Percentiles rank a stretch among this genome's conserved stretches.
These are phyloP conservation scores for Chloroclysta siterata DNA, from an alignment of 2,888 invertebrate genomes.

Conservation along the genomic window DNA sequence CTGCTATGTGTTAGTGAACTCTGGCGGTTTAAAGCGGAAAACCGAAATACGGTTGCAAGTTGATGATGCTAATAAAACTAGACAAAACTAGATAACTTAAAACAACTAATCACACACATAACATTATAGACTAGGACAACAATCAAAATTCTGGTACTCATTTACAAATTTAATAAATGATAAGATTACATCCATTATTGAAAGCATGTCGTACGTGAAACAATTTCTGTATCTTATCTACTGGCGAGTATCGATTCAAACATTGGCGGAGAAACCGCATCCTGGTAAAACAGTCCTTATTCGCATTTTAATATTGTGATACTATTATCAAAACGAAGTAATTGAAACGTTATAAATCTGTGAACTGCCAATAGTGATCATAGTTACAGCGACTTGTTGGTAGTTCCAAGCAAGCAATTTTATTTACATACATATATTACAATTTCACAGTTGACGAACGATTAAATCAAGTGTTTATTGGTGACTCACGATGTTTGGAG, in stretches of 20 bases:
- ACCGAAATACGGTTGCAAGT: background rate
- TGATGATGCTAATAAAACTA: background rate
- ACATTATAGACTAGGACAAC: constrained; percentile 8
- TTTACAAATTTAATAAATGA: constrained; percentile 59
- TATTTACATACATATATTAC: constrained; percentile 1
- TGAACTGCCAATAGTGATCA: constrained; percentile 5
- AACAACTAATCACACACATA: background rate
- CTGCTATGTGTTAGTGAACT: background rate
- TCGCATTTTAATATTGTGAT: constrained; percentile 43
- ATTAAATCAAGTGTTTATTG: constrained; percentile 18
- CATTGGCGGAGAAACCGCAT: constrained; percentile 58
- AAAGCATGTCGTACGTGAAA: constrained; percentile 52
- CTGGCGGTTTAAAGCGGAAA: background rate
- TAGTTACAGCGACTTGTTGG: too few relatives aligned
- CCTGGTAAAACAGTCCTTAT: constrained; percentile 50
- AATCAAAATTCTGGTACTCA: constrained; percentile 45
- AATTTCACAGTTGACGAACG: constrained; percentile 26
- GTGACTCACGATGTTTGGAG: constrained; percentile 51
- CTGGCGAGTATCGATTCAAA: constrained; percentile 64
- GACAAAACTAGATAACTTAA: background rate
- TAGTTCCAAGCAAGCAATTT: too few relatives aligned
- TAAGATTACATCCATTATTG: constrained; percentile 70
- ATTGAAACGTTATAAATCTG: constrained; percentile 13
- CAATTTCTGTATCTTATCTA: constrained; percentile 70
- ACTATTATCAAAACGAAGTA: constrained; percentile 5